Base-by-base conservation (phyloP, 2,888 invertebrate species). In the Dasysyrphus albostriatus region DNA sequence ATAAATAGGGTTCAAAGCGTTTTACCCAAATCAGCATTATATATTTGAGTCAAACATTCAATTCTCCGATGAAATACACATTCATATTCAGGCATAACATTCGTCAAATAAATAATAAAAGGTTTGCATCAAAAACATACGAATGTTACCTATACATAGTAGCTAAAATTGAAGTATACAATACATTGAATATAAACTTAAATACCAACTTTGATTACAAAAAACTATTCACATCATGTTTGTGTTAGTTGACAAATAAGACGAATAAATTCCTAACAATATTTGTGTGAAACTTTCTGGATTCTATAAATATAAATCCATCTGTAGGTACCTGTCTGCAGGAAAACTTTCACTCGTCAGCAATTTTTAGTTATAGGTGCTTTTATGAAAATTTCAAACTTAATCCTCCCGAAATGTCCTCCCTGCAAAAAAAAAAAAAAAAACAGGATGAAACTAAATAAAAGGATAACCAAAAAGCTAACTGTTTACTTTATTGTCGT, bases 401-500 rank as follows among this genome's bases (percentile, higher is more conserved):
- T n/a, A 29, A 61, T 54, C 39, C 65, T 54, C n/a, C 39, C 54
- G 51, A 29, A 54, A 54, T 61, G 37, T 47, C 37, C 24, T 9
- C n/a, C 12, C 9, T 29, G 3, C 2, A n/a, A 44, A 54, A 54
- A 7, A 12, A 12, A 12, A 59, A 51, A 24, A 29, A 16, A 14
- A 24, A 37, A 16, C 37, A 44, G 7, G 6, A 14, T 10, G n/a
- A n/a, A 63, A n/a, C 14, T 10, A 65, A 51, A 54, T 32, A 75
- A 76, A 69, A 75, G 70, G 75, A 75, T 70, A 83, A 56, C 49
- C 58, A 79, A 79, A 70, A 69, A 79, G 83, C 49, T 79, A 83
- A 83, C 78, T 69, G 70, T 80, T 81, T 85, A 76, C 75, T 73
- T 74, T 81, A 76, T 81, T 69, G 73, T 73, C 84, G 61, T 85